These are phyloP conservation scores for Pseudopleuronectes americanus DNA, from an alignment of 2,797 vertebrate species.

Conservation along the genomic window DNA sequence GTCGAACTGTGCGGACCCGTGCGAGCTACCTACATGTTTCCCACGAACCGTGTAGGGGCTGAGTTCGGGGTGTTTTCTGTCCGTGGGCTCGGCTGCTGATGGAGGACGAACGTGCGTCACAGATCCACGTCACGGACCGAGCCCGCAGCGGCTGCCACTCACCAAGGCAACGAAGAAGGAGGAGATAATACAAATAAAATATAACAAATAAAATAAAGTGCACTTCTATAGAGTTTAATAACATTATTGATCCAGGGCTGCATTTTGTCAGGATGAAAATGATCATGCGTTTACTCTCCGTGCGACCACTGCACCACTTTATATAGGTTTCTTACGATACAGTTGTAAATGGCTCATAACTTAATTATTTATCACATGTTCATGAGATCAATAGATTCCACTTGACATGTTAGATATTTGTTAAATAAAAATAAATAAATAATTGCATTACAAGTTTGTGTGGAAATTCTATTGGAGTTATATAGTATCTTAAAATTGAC, in stretches of 20 bases:
- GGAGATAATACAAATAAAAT: neutral
- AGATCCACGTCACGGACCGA: constrained; percentile 59
- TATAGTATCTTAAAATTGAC: no score
- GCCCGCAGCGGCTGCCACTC: constrained; percentile 40
- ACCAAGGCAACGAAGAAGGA: neutral
- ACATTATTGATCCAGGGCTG: neutral
- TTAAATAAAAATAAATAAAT: no score
- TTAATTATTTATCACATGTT: no score
- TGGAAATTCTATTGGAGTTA: no score
- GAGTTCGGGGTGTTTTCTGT: constrained; percentile 66
- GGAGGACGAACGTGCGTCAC: constrained; percentile 76
- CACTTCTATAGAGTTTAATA: neutral
- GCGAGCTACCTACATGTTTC: constrained; percentile 76
- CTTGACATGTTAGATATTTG: no score
- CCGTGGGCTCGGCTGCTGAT: constrained; percentile 66
- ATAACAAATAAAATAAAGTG: neutral
- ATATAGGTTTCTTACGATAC: no score
- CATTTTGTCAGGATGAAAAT: no score
- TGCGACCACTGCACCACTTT: no score
- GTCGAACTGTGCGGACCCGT: constrained; percentile 33
- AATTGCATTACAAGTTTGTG: no score
- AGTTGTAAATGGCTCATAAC: no score
- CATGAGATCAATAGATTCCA: no score
- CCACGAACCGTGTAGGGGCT: constrained; percentile 39
- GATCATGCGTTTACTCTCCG: no score